Evolutionary conservation across 2,113 vertebrate genomes (phyloP).

Genomic region (Bungarus multicinctus): DNA sequence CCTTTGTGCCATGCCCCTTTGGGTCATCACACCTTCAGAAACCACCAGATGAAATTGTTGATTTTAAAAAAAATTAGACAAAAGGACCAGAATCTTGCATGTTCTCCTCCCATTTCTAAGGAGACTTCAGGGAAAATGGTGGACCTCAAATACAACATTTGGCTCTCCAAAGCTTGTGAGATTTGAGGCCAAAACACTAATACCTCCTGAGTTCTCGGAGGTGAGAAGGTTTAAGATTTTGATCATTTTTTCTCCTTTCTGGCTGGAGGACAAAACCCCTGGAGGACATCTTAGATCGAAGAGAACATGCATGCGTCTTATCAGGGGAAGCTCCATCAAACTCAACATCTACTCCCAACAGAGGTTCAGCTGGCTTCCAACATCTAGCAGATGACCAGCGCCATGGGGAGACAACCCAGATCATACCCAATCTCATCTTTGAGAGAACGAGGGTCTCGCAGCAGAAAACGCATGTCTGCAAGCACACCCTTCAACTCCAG

Average conservation of each 20-base stretch:
- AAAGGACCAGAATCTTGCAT: not conserved
- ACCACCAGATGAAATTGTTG: too few relatives aligned
- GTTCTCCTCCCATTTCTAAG: not conserved
- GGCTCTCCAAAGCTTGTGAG: not conserved
- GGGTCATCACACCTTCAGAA: too few relatives aligned
- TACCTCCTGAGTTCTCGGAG: not conserved
- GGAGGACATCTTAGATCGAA: not conserved
- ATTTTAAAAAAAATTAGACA: too few relatives aligned
- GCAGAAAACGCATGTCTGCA: constrained; percentile 53
- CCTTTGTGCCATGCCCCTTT: too few relatives aligned
- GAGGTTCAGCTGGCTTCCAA: not conserved
- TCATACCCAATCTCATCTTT: not conserved
- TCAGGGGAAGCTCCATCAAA: not conserved
- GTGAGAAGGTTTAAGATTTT: not conserved
- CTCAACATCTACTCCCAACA: not conserved
- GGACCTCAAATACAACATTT: not conserved
- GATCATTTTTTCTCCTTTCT: not conserved
- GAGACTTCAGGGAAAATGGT: not conserved
- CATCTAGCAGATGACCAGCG: not conserved
- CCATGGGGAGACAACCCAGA: not conserved
- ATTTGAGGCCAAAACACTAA: not conserved
- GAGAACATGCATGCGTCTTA: not conserved
- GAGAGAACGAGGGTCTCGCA: constrained; percentile 15
- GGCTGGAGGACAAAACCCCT: not conserved
- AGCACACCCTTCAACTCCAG: not conserved